Conservation (phyloP, 2,888 invertebrate genomes). For the Clostera curtula region DNA sequence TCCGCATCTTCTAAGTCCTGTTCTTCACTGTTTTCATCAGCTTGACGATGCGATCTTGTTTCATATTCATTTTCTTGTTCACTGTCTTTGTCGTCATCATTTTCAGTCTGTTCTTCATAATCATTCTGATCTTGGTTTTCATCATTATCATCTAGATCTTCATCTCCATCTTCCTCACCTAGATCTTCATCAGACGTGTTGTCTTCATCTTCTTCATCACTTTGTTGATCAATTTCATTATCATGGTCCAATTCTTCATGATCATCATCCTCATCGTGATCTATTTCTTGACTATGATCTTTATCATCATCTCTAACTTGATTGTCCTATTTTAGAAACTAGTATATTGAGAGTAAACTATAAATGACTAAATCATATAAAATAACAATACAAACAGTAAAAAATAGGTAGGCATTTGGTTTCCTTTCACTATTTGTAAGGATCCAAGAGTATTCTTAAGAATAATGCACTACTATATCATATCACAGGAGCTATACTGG, state of each 20-base stretch:
- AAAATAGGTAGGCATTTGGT: no score
- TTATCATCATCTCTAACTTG: no score
- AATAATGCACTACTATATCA: no score
- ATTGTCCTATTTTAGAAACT: no score
- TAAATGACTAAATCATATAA: no score
- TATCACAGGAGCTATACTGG: no score
- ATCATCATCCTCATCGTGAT: constrained; percentile 29
- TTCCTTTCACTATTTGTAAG: no score
- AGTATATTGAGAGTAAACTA: no score
- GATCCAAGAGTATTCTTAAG: no score
- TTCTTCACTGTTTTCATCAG: constrained; percentile 30
- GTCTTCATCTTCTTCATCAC: constrained; percentile 35
- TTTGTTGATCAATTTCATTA: constrained; percentile 24
- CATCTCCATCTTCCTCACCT: constrained; percentile 28
- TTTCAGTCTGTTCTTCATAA: constrained; percentile 25
- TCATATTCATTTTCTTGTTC: constrained; percentile 26
- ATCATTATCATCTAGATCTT: constrained; percentile 31
- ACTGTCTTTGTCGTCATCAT: constrained; percentile 31
- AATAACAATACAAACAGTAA: no score
- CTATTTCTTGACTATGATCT: no score
- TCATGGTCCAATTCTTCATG: no score
- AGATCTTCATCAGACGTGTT: constrained; percentile 15
- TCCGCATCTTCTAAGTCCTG: constrained; percentile 25
- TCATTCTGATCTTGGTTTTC: constrained; percentile 8
- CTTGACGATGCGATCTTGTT: constrained; percentile 31